Base-by-base conservation (phyloP, 92 coral and sea anemone genomes). In the Epizoanthus rinbou region DNA sequence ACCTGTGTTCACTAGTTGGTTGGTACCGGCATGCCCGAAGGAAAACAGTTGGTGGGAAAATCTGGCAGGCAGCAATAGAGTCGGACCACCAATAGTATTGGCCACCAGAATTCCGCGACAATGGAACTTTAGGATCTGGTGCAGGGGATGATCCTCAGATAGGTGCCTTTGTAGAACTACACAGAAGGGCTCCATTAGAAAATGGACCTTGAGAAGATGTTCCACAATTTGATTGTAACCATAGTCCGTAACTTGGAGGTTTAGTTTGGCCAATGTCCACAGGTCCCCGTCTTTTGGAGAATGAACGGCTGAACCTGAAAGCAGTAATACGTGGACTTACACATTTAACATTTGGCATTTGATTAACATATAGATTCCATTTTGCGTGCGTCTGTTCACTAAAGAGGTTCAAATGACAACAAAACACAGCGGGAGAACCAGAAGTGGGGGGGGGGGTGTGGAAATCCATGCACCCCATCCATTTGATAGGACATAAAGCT, bases 181-280 rank as follows among this genome's bases (percentile, higher is more conserved):
- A 35, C 97, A 92, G 50, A 92, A 64, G 13, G 89, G 89, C 50
- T 88, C 91, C 86, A 88, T 57, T 3, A 88, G n/a, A 25, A 85
- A 83, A 69, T 88, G 91, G 8, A 80, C 73, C 84, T 88, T 73
- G 50, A 73, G 39, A 54, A 84, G 52, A 64, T 64, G 35, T 64
- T 89, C 92, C 24, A 89, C 74, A 7, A 89, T 87, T 80, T 85
- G 80, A 15, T 56, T 57, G 80, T 89, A 80, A 0, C 57, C 76
- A 25, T 81, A 53, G 72, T 89, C 92, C 5, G 92, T 79, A 11
- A 71, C 25, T 74, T 89, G 89, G 10, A 86, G 82, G 56, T 89
- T 84, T 15, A 73, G 75, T 53, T 89, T 89, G 47, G 92, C 92
- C 0, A 86, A 45, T n/a, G 66, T 60, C 92, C 92, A 89, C 14